Evolutionary conservation across 2,888 invertebrate genomes (phyloP), one percentile per base, ranked within the genome.

Genomic region (Hedychridium roseum): DNA sequence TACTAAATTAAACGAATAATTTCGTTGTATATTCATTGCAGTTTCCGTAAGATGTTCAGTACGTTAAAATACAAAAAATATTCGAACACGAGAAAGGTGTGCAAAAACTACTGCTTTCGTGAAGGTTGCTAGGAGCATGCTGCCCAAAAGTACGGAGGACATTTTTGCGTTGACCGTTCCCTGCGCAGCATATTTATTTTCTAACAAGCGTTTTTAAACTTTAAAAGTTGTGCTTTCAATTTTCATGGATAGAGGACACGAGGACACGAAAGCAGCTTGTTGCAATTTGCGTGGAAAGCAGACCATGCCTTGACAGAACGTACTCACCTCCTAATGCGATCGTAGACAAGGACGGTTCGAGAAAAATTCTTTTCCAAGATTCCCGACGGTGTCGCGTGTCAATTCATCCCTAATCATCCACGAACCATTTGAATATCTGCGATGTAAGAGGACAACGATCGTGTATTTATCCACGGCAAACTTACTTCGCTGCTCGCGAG

Each of bases 281-380:
- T 49, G 55, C 26, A 43, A 38, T 31, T 43, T 31, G 43, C 54
- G 46, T 47, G 37, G 49, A 50, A 38, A 56, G 56, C 61, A 59
- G 64, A 61, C 59, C 66, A 70, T 70, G 68, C 68, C 66, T 68
- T 68, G 68, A 63, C 64, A 65, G 60, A 56, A 56, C 36, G 47
- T 35, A 57, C 53, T 39, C 41, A 60, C 61, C 50, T 57, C 26
- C 47, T 41, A 53, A 44, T 39, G 43, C 41, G 48, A 56, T 54
- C 55, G 60, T 54, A 44, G 52, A 56, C 48, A 32, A 42, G 43
- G 40, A 21, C 9, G 30, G 52, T 40, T 38, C 42, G 44, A 45
- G 15, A 43, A 32, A 40, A 44, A n/a, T n/a, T n/a, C 46, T 15
- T 16, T 21, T 43, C 40, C 40, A 51, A 44, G 9, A 53, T 35